These are phyloP conservation scores for Anaspis maculata DNA, from an alignment of 2,888 invertebrate genomes.

Conservation along the genomic window DNA sequence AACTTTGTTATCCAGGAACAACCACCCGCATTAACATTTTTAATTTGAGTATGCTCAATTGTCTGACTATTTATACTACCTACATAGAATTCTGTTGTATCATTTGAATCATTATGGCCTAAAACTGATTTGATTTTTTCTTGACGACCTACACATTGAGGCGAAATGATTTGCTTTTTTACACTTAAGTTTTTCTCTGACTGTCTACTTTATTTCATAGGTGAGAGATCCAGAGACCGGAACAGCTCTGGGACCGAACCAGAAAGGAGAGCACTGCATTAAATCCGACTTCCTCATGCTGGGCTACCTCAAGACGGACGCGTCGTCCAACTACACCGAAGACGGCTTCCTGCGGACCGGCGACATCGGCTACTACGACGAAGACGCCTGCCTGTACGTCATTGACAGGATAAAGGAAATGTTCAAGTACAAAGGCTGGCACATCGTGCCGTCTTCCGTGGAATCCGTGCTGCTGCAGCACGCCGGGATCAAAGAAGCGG, in stretches of 20 bases:
- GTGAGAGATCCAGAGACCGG: too few relatives aligned
- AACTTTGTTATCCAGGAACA: too few relatives aligned
- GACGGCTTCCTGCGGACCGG: constrained; percentile 46
- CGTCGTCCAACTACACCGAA: constrained; percentile 19
- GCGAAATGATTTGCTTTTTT: too few relatives aligned
- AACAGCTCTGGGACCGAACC: not conserved
- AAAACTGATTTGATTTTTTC: too few relatives aligned
- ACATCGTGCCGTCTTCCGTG: constrained; percentile 35
- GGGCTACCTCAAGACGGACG: not conserved
- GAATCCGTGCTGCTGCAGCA: constrained; percentile 25
- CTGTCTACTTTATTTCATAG: too few relatives aligned
- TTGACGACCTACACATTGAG: too few relatives aligned
- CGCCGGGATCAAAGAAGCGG: constrained; percentile 25
- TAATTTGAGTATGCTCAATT: too few relatives aligned
- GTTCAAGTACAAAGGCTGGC: constrained; percentile 43
- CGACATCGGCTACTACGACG: constrained; percentile 45
- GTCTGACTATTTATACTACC: too few relatives aligned
- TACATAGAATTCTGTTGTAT: too few relatives aligned
- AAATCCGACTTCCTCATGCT: not conserved
- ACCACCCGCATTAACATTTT: too few relatives aligned
- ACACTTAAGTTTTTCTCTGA: too few relatives aligned
- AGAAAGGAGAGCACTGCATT: not conserved
- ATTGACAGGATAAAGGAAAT: constrained; percentile 45
- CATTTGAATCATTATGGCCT: too few relatives aligned
- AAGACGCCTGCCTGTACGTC: constrained; percentile 40